Percentiles rank a stretch among this genome's conserved stretches.
These are phyloP conservation scores for Caenorhabditis afra DNA, from an alignment of 2,888 invertebrate species.

Conservation along the genomic window DNA sequence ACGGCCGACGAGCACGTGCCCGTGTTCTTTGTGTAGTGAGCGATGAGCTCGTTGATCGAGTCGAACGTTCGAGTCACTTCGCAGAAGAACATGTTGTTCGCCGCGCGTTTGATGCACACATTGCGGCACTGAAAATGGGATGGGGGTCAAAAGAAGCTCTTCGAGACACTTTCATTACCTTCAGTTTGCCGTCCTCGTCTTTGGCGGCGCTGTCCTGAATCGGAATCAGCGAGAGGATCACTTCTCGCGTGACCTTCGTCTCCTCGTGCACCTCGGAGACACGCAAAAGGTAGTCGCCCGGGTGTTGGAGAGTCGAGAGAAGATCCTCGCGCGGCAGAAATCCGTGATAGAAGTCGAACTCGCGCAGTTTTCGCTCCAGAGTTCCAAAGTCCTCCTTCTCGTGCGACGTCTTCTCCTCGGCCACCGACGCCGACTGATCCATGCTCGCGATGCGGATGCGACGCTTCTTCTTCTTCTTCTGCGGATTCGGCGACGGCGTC, in stretches of 20 bases:
- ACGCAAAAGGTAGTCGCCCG: slow-evolving; percentile 50
- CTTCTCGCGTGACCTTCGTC: slow-evolving; percentile 32
- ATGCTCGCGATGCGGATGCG: slow-evolving; percentile 2
- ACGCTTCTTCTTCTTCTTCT: slow-evolving; percentile 22
- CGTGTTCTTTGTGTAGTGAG: slow-evolving; percentile 27
- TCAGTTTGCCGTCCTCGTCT: slow-evolving; percentile 28
- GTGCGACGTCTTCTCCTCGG: slow-evolving; percentile 26
- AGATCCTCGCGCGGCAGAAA: slow-evolving; percentile 60
- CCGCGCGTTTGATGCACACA: slow-evolving; percentile 31
- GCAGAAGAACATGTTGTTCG: slow-evolving; percentile 22
- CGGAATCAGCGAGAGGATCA: slow-evolving; percentile 45
- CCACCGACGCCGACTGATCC: slow-evolving; percentile 8
- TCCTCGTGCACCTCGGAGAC: slow-evolving; percentile 32
- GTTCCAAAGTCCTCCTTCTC: slow-evolving; percentile 28
- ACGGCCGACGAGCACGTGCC: slow-evolving; percentile 14
- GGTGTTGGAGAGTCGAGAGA: slow-evolving; percentile 12
- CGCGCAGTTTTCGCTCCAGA: slow-evolving; percentile 38
- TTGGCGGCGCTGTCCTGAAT: not conserved
- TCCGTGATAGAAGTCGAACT: slow-evolving; percentile 56
- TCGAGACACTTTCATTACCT: not conserved
- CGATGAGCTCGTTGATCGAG: slow-evolving; percentile 28
- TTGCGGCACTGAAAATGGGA: slow-evolving; percentile 24
- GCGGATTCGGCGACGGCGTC: not conserved
- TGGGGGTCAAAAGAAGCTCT: not conserved
- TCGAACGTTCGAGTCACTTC: slow-evolving; percentile 27